Evolutionary conservation across 2,113 vertebrate genomes (phyloP).

Genomic region (Eretmochelys imbricata): DNA sequence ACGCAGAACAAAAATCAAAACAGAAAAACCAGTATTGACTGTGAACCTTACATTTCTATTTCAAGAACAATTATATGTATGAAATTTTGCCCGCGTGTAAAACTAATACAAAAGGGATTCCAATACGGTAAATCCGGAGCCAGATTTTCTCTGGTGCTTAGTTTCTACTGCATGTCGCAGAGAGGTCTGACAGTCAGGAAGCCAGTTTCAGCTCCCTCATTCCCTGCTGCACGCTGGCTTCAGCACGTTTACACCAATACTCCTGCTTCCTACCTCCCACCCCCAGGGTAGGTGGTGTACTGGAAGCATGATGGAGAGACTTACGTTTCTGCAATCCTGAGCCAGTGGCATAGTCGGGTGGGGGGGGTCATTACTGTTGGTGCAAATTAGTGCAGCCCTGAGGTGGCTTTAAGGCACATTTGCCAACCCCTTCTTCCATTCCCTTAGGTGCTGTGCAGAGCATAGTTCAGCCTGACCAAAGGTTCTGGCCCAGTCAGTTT

Average conservation of each 20-base stretch:
- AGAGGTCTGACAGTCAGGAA: constrained; percentile 66
- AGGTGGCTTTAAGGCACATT: constrained; percentile 31
- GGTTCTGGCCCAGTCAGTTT: constrained; percentile 32
- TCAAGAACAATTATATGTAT: background rate
- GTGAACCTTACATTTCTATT: constrained; percentile 44
- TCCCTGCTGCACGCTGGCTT: constrained; percentile 59
- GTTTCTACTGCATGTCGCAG: background rate
- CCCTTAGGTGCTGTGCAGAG: background rate
- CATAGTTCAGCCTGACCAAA: constrained; percentile 53
- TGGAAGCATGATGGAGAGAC: constrained; percentile 55
- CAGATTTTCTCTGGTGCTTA: constrained; percentile 51
- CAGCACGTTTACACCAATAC: constrained; percentile 34
- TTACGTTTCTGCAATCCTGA: constrained; percentile 59
- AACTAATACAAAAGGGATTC: constrained; percentile 56
- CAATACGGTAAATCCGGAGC: constrained; percentile 51
- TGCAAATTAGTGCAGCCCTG: constrained; percentile 31
- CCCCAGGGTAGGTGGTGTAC: constrained; percentile 50
- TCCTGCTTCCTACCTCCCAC: constrained; percentile 43
- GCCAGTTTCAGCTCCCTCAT: constrained; percentile 56
- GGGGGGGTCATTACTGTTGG: background rate
- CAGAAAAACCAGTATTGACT: constrained; percentile 21
- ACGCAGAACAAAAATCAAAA: background rate
- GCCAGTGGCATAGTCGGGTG: constrained; percentile 19
- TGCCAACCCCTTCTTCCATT: constrained; percentile 55
- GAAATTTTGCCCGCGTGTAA: constrained; percentile 59